These are phyloP conservation scores for Guaruba guarouba DNA, from an alignment of 2,113 vertebrate species.

Conservation along the genomic window DNA sequence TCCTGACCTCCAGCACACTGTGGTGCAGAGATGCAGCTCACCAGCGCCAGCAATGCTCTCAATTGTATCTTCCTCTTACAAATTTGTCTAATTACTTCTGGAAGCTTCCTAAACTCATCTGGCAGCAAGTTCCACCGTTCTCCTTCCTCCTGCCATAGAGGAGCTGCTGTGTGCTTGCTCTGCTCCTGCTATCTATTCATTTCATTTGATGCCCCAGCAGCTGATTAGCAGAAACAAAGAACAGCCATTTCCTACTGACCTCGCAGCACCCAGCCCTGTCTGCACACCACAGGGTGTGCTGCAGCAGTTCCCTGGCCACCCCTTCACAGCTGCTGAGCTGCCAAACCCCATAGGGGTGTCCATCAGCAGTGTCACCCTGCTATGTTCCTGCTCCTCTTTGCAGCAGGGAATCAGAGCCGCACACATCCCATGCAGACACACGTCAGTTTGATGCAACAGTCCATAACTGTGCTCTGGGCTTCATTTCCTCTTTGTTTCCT, in stretches of 20 bases:
- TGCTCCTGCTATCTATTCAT: conserved; percentile 11
- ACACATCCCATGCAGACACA: not conserved
- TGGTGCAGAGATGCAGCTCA: not conserved
- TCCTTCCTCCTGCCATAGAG: conserved; percentile 1
- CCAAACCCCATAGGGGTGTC: not conserved
- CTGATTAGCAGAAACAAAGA: not conserved
- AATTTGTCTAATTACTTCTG: conserved; percentile 41
- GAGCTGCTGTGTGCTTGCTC: not conserved
- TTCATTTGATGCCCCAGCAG: not conserved
- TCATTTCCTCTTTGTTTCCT: not conserved
- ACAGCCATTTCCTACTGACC: not conserved
- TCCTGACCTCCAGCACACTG: not conserved
- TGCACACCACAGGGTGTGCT: not conserved
- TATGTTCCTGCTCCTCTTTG: not conserved
- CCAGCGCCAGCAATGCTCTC: not conserved
- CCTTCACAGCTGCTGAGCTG: not conserved
- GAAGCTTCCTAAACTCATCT: conserved; percentile 44
- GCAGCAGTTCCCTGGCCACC: rapidly evolving
- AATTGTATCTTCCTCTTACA: not conserved
- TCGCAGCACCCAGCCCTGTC: not conserved
- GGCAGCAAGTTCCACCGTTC: not conserved
- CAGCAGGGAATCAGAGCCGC: not conserved
- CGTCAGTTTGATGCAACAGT: not conserved
- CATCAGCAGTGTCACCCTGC: not conserved
- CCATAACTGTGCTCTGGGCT: not conserved